Evolutionary conservation across 2,797 vertebrate species (phyloP), one percentile per base, ranked within the genome.

Genomic region (Parotocinclus haroldoi): DNA sequence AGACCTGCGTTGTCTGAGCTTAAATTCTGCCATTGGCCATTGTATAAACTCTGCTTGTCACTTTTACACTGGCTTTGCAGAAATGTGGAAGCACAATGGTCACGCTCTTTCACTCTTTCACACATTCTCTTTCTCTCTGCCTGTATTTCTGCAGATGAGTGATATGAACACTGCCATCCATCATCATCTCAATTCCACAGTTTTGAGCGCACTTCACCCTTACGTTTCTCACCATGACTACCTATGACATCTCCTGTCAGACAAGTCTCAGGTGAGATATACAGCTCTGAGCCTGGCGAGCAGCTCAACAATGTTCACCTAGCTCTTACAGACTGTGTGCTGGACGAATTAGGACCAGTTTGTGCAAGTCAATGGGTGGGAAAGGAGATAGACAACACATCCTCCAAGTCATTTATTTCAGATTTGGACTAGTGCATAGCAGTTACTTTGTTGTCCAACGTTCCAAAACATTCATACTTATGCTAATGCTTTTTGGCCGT

Each of bases 241-340:
- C 37, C 57, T 70, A 58, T 75, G 73, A 68, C 76, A 70, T 53
- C 27, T 12, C 59, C 70, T 75, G 73, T 73, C 73, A 68, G 51
- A 60, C 66, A 36, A 48, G 48, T 54, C 58, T 76, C 70, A 61
- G 48, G 42, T 16, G 46, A 42, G 53, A 65, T 38, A 40, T 49
- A 9, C 58, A 52, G 53, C 61, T 53, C 68, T 61, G 48, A 68
- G 40, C 46, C 56, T 73, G 71, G 71, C 13, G 54, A 66, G 71
- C 51, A 14, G 7, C 68, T 71, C 62, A 10, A 39, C 36, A 55
- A 48, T 54, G 56, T 66, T 18, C 55, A 53, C 55, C 51, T 10
- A 16, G 40, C 57, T 64, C 64, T 50, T 12, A 39, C 12, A 53
- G 19, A 13, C 18, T 54, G 48, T 38, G 10, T 63, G 14, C 14